Conservation (phyloP, 2,888 invertebrate genomes). For the Encarsia formosa region DNA sequence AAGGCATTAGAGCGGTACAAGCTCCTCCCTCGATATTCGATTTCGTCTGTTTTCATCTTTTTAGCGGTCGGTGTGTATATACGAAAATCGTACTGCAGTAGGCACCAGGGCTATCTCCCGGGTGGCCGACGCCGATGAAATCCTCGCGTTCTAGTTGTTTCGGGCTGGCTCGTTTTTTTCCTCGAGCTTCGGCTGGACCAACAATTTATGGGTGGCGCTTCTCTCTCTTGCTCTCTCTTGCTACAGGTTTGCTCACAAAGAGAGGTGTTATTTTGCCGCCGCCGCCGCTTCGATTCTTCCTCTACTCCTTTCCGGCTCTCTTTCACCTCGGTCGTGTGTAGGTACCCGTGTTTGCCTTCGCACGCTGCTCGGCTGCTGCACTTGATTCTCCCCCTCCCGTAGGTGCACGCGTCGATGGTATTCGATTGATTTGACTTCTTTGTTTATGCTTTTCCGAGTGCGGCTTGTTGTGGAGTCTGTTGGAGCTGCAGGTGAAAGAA, state of each 20-base stretch:
- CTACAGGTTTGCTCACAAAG: constrained; percentile 29
- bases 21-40: constrained; percentile 14
- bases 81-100: background rate
- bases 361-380: too few species aligned
- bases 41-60: constrained; percentile 11
- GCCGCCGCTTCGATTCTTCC: constrained; percentile 25
- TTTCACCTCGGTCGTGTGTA: constrained; percentile 27
- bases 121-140: constrained; percentile 18
- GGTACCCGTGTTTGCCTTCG: too few species aligned
- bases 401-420: constrained; percentile 13
- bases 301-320: constrained; percentile 27
- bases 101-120: background rate
- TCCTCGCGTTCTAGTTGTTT: constrained; percentile 12
- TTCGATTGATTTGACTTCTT: constrained; percentile 1
- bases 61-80: background rate
- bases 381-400: too few species aligned
- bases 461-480: background rate
- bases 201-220: constrained; percentile 48
- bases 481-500: background rate
- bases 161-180: constrained; percentile 7
- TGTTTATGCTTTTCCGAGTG: background rate
- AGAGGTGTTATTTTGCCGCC: constrained; percentile 37
- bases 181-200: constrained; percentile 28
- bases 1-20: constrained; percentile 10
- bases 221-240: constrained; percentile 16